These are phyloP conservation scores for Ceyx melanurus DNA, from an alignment of 2,113 vertebrate genomes.

Conservation along the genomic window DNA sequence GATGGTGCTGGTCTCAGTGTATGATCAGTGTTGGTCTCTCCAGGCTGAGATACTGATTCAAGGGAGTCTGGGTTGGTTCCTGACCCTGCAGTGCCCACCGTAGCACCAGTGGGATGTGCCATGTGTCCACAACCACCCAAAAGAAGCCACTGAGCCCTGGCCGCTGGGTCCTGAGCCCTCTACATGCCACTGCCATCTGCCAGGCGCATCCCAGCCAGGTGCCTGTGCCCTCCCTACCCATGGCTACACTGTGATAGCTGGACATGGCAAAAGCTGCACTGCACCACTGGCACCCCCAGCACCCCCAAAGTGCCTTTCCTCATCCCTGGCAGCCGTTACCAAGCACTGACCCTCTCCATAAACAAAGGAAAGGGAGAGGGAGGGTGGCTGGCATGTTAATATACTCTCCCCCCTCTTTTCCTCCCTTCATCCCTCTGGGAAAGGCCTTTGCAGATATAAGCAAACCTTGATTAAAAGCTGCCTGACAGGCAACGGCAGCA, in stretches of 20 bases:
- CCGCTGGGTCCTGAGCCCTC: background rate
- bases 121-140: background rate
- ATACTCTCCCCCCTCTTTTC: constrained; percentile 61
- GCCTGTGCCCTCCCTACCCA: background rate
- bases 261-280: background rate
- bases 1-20: background rate
- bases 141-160: background rate
- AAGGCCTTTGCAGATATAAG: constrained; percentile 74
- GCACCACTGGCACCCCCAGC: background rate
- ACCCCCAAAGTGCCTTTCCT: background rate
- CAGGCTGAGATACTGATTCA: background rate
- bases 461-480: constrained; percentile 70
- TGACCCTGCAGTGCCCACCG: background rate
- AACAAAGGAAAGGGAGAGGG: constrained; percentile 66
- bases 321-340: constrained; percentile 20
- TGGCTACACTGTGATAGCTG: background rate
- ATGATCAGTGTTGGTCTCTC: background rate
- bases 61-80: background rate
- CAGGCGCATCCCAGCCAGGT: background rate
- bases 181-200: background rate
- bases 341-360: constrained; percentile 64
- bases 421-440: constrained; percentile 69
- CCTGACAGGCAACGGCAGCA: constrained; percentile 60
- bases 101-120: background rate
- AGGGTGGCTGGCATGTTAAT: constrained; percentile 73